Conservation (phyloP, 2,113 vertebrate genomes). For the Murina feae region DNA sequence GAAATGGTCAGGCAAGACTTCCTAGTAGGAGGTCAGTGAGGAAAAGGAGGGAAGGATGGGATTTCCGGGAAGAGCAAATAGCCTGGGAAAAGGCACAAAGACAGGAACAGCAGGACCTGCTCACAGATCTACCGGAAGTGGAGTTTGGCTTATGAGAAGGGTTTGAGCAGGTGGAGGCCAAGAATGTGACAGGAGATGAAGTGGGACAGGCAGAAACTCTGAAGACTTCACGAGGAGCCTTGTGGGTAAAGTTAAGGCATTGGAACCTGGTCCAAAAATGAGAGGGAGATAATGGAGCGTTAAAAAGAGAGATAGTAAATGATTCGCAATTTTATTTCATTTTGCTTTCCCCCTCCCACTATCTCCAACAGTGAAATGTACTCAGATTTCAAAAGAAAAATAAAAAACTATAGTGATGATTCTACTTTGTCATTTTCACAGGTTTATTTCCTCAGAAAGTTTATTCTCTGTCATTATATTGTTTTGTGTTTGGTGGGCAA, state of each 20-base stretch:
- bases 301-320: neutral
- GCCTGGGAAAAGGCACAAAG: neutral
- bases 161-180: neutral
- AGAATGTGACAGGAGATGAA: neutral
- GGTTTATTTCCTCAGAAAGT: conserved; percentile 14
- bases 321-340: neutral
- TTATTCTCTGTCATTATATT: conserved; percentile 1
- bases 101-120: neutral
- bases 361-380: neutral
- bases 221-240: neutral
- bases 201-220: neutral
- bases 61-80: neutral
- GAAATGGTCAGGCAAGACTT: neutral
- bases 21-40: neutral
- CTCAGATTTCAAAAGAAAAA: conserved; percentile 31
- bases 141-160: neutral
- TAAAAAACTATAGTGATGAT: neutral
- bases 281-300: accelerated
- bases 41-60: neutral
- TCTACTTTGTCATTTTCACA: neutral
- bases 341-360: neutral
- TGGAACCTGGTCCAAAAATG: neutral
- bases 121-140: neutral
- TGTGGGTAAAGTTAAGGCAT: neutral
- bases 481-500: neutral